Evolutionary conservation across 2,797 vertebrate genomes (phyloP).

Genomic region (Poeciliopsis gracilis): DNA sequence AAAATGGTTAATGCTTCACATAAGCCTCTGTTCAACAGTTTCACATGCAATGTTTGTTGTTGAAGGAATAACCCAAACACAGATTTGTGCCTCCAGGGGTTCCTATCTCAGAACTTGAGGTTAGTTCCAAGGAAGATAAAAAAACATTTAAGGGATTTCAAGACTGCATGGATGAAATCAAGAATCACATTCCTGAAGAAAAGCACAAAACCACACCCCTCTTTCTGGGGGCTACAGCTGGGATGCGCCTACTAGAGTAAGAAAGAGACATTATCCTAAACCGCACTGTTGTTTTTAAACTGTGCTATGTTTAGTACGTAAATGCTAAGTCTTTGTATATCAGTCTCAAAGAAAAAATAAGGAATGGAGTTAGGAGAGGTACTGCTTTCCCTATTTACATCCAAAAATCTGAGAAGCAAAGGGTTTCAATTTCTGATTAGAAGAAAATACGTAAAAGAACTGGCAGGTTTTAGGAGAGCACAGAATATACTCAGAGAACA

Average conservation of each 20-base stretch:
- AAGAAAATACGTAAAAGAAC: neutral
- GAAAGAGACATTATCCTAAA: conserved; percentile 8
- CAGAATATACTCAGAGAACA: neutral
- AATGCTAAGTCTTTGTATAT: neutral
- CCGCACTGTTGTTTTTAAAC: neutral
- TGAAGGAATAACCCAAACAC: neutral
- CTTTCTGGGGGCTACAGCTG: conserved; percentile 94
- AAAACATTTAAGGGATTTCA: conserved; percentile 74
- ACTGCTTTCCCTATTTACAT: neutral
- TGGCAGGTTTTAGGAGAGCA: neutral
- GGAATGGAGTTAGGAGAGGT: neutral
- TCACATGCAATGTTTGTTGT: neutral
- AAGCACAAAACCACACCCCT: conserved; percentile 83
- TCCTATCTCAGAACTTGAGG: conserved; percentile 88
- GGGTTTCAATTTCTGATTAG: neutral
- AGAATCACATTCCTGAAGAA: conserved; percentile 75
- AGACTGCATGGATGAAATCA: conserved; percentile 81
- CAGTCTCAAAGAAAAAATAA: neutral
- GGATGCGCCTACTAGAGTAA: conserved; percentile 95
- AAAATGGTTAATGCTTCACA: neutral
- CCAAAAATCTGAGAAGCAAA: neutral
- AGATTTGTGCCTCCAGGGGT: conserved; percentile 74
- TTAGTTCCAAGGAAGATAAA: conserved; percentile 71
- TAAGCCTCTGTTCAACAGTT: neutral
- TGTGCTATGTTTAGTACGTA: neutral